Base-by-base conservation (phyloP, 1,140 invertebrate genomes). In the Pentalonia nigronervosa region DNA sequence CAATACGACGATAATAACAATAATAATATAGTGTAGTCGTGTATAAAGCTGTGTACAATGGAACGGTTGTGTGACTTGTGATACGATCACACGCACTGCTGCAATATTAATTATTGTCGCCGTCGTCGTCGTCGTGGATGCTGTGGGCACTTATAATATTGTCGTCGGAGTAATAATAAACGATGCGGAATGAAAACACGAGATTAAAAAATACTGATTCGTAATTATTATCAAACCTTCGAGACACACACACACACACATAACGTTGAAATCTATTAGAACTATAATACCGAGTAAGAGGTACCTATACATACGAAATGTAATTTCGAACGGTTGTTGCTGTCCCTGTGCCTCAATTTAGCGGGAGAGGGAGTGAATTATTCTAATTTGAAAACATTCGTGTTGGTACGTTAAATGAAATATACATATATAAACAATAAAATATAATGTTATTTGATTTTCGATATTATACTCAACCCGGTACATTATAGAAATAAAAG, bases 201-300 rank as follows among this genome's bases (percentile, higher is more conserved):
- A 76, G n/a, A 76, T 76, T 76, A 76, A n/a, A n/a, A 76, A n/a
- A 76, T 76, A 67, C 60, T 30, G 60, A 76, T n/a, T 76, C n/a
- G 60, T 76, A 76, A 76, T 76, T 76, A 76, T 6, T 17, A n/a
- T n/a, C n/a, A n/a, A 76, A 76, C n/a, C 60, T 1, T 34, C 2
- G 11, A 76, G n/a, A 34, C n/a, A 76, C 14, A 30, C 41, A 34
- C n/a, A 76, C 14, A 30, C 41, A 41, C 41, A 41, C 41, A 41
- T 41, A 76, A n/a, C n/a, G 7, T 76, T 17, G n/a, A 67, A 30
- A 76, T 76, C 60, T 76, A 76, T n/a, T 34, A 14, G 30, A 76
- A n/a, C n/a, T 17, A 60, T 30, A 76, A n/a, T n/a, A n/a, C 17
- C 0, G n/a, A 76, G 4, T 76, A n/a, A n/a, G n/a, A n/a, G 41